phyloP scores from a whole-genome alignment of 2,888 invertebrate genomes.

The Meiosimyza platycephala region DNA sequence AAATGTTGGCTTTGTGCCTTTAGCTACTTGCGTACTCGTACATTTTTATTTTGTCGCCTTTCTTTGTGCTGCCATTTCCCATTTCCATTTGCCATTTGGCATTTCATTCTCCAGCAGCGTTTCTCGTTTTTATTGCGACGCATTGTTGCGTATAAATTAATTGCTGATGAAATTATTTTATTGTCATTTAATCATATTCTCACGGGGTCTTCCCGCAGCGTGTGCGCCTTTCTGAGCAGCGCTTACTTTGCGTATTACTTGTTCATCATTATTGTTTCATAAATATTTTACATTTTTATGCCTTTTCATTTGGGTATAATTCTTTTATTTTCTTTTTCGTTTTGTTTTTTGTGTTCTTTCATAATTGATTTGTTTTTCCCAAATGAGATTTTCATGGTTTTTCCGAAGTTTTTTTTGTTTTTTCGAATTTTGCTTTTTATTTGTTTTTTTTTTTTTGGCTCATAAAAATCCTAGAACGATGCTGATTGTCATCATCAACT shows the following conservation, averaged over 20 bases:
- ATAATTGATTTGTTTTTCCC: conserved; percentile 13
- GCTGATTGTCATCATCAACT: too few species aligned
- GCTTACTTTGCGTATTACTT: neutral
- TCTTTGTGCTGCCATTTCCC: neutral
- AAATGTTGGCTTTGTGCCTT: neutral
- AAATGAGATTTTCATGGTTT: neutral
- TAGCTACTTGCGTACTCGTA: neutral
- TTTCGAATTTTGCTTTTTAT: neutral
- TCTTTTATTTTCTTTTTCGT: neutral
- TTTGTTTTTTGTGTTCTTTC: neutral
- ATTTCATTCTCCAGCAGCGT: neutral
- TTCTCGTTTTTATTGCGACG: conserved; percentile 28
- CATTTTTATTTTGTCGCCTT: conserved; percentile 1
- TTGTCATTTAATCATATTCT: conserved; percentile 35
- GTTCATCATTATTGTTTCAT: conserved; percentile 8
- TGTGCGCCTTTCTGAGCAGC: neutral
- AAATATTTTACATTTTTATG: conserved; percentile 21
- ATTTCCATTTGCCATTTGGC: neutral
- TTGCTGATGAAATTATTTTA: conserved; percentile 38
- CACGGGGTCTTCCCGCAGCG: neutral
- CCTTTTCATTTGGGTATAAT: too few species aligned
- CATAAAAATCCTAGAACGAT: neutral
- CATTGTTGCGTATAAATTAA: conserved; percentile 35
- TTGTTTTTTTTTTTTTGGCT: neutral
- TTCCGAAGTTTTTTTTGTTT: too few species aligned